Percentiles rank a stretch among this genome's conserved stretches.
These are phyloP conservation scores for Luffia ferchaultella DNA, from an alignment of 2,888 invertebrate species.

Conservation along the genomic window DNA sequence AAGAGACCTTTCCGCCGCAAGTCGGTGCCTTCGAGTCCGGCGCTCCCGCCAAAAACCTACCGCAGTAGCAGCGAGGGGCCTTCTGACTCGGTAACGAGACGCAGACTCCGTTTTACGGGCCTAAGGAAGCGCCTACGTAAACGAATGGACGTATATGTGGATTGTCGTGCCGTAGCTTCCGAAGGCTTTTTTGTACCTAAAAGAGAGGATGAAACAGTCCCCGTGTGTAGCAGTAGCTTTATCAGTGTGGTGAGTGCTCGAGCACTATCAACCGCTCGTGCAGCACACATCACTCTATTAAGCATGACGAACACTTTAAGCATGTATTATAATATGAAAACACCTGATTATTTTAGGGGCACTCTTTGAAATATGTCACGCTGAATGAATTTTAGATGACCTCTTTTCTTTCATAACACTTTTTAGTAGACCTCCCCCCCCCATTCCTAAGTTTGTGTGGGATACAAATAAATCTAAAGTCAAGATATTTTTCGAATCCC, in stretches of 20 bases:
- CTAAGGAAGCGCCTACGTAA: conserved; percentile 47
- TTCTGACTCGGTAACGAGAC: conserved; percentile 47
- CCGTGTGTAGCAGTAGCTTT: conserved; percentile 35
- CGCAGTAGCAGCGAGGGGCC: conserved; percentile 61
- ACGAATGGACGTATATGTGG: conserved; percentile 55
- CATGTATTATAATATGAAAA: too few species aligned
- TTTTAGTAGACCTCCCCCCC: too few species aligned
- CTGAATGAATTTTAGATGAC: too few species aligned
- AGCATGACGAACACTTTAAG: background rate
- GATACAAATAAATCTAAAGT: too few species aligned
- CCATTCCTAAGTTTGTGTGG: too few species aligned
- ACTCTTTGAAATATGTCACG: too few species aligned
- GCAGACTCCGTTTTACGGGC: conserved; percentile 30
- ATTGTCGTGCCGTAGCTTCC: conserved; percentile 35
- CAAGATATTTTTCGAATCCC: too few species aligned
- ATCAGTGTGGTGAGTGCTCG: conserved; percentile 57
- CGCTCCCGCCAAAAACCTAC: conserved; percentile 63
- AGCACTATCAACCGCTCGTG: background rate
- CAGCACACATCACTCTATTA: background rate
- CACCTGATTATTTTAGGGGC: too few species aligned
- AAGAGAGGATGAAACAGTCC: conserved; percentile 25
- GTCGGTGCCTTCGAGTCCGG: conserved; percentile 71
- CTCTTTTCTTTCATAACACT: too few species aligned
- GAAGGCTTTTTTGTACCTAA: conserved; percentile 19
- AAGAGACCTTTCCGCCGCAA: conserved; percentile 74